These are phyloP conservation scores for Clusia tigrina DNA, from an alignment of 2,888 invertebrate species.

Conservation along the genomic window DNA sequence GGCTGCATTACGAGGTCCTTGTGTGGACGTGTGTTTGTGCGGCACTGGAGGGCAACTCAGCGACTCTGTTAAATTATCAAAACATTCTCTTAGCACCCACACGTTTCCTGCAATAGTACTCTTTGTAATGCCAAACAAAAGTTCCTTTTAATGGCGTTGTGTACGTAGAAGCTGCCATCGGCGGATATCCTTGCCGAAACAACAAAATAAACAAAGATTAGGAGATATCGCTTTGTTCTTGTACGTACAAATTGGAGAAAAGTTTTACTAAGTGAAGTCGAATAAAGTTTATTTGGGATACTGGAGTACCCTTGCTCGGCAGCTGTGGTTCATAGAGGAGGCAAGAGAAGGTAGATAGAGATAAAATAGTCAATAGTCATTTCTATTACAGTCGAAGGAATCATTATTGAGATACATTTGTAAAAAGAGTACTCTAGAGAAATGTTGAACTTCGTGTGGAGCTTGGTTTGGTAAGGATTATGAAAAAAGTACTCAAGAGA, in stretches of 20 bases:
- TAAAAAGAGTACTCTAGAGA: too few species aligned
- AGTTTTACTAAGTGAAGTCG: neutral
- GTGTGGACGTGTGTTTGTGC: conserved; percentile 3
- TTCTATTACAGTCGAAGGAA: too few species aligned
- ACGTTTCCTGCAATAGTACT: neutral
- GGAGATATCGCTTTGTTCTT: neutral
- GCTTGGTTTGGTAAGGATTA: too few species aligned
- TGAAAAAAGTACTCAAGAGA: too few species aligned
- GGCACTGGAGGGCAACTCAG: neutral
- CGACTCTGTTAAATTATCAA: conserved; percentile 7
- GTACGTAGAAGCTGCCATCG: conserved; percentile 42
- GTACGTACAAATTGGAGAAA: neutral
- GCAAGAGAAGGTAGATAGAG: too few species aligned
- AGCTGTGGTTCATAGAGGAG: too few species aligned
- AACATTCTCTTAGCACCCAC: neutral
- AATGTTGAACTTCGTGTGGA: too few species aligned
- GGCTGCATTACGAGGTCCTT: too few species aligned
- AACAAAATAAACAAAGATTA: neutral
- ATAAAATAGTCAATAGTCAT: too few species aligned
- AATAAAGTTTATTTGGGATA: conserved; percentile 3
- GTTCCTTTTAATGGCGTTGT: conserved; percentile 22
- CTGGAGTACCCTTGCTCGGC: too few species aligned
- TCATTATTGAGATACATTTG: too few species aligned
- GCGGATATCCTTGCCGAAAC: conserved; percentile 45
- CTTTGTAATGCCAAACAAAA: neutral